A percentile compares a stretch with the other conserved stretches of the same genome.
phyloP scores from a whole-genome alignment of 2,797 vertebrate species.

The Sebastolobus altivelis region DNA sequence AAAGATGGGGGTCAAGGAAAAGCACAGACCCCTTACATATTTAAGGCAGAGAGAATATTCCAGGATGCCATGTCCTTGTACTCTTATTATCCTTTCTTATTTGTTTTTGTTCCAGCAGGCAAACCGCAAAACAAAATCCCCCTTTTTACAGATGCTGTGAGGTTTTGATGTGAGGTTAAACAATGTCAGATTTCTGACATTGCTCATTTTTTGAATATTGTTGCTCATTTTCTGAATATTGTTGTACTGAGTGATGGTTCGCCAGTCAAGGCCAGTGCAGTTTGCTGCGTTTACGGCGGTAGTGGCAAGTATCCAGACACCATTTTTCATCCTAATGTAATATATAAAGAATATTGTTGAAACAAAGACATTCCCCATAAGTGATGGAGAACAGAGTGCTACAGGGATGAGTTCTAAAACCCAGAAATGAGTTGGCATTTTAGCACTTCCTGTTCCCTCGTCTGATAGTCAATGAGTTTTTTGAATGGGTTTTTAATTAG shows the following conservation, averaged over 20 bases:
- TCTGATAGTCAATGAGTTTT: too few species aligned
- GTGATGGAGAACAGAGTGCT: neutral
- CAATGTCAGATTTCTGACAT: neutral
- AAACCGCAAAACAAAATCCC: neutral
- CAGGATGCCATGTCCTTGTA: neutral
- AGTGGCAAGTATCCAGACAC: neutral
- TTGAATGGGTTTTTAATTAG: too few species aligned
- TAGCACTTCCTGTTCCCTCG: too few species aligned
- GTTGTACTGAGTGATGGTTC: neutral
- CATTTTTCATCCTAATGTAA: neutral
- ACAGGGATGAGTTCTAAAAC: too few species aligned
- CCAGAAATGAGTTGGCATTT: too few species aligned
- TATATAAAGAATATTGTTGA: neutral
- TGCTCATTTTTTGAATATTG: neutral
- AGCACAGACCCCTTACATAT: slow-evolving; percentile 22
- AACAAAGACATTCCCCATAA: neutral
- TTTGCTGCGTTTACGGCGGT: neutral
- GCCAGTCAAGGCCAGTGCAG: neutral
- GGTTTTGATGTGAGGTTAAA: neutral
- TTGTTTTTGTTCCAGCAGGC: neutral
- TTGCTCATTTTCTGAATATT: neutral
- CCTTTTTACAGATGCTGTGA: neutral
- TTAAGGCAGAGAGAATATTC: slow-evolving; percentile 10
- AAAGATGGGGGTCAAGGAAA: slow-evolving; percentile 34
- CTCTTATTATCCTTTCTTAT: neutral